Evolutionary conservation across 2,888 invertebrate species (phyloP).

Genomic region (Beris morrisii): DNA sequence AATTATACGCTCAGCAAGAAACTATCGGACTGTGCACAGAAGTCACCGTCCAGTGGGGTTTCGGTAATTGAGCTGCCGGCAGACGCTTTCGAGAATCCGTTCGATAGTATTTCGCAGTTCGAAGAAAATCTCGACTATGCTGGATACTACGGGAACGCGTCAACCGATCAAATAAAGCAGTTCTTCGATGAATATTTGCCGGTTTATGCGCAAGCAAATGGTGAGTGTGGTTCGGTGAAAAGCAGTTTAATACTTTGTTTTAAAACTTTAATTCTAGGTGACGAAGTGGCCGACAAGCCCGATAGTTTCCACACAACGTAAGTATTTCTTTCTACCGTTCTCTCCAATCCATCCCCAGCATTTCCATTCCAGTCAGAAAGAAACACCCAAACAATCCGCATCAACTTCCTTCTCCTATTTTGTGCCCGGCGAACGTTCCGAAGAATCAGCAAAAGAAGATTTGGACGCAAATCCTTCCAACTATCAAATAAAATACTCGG

Average conservation of each 20-base stretch:
- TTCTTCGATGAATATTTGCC: conserved; percentile 38
- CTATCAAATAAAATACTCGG: conserved; percentile 30
- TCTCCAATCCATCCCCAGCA: not conserved
- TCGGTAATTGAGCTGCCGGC: conserved; percentile 34
- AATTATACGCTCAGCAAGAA: conserved; percentile 18
- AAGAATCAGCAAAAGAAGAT: not conserved
- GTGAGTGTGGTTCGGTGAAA: conserved; percentile 4
- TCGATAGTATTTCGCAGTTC: conserved; percentile 34
- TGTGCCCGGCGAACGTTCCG: not conserved
- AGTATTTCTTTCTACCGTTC: not conserved
- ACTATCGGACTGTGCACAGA: conserved; percentile 20
- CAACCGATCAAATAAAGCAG: conserved; percentile 23
- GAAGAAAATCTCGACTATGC: conserved; percentile 36
- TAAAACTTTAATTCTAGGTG: not conserved
- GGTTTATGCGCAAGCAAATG: conserved; percentile 32
- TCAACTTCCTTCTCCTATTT: conserved; percentile 23
- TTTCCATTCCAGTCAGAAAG: conserved; percentile 22
- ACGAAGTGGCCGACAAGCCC: not conserved
- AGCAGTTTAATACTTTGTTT: not conserved
- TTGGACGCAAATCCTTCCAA: conserved; percentile 16
- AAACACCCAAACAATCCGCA: conserved; percentile 1
- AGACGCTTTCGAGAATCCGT: conserved; percentile 32
- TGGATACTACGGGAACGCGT: conserved; percentile 34
- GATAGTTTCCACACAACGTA: not conserved
- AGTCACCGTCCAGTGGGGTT: conserved; percentile 15